Evolutionary conservation across 2,888 invertebrate genomes (phyloP), one percentile per base, ranked within the genome.

Genomic region (Agonum fuliginosum): DNA sequence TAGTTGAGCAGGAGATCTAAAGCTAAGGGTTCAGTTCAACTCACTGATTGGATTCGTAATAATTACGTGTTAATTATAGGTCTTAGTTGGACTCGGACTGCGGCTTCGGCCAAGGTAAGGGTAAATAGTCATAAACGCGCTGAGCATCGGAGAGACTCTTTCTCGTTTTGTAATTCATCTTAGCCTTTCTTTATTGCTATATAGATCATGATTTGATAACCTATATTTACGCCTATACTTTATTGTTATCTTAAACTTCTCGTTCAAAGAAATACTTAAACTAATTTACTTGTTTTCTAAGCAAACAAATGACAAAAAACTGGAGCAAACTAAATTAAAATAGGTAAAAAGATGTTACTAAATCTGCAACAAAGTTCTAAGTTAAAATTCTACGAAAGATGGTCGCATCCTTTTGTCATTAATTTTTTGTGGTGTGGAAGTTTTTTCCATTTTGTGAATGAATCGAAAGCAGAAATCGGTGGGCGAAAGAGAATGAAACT

Each of bases 11-110:
- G 34, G 0, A 62, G 75, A 75, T 67, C 65, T 65, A 46, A 43
- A 24, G 51, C 27, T 30, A 67, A 19, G 41, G 67, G 37, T 41
- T 62, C 24, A 54, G 62, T 34, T 62, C 22, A 48, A 19, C 43
- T 10, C 67, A 75, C 75, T 75, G 75, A 75, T 75, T 75, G 75
- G 75, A 75, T 75, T 75, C 75, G 75, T 75, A 75, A 75, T 75
- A 75, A 75, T 75, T 75, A 75, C 75, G 75, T 75, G 75, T 75
- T 75, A 75, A 75, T 75, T 75, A 75, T 75, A 75, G 75, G 75
- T 67, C 51, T 73, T 54, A 73, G 54, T 73, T 73, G 37, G 41
- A 34, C 51, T 58, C 41, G 41, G 54, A 22, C 17, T n/a, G 67
- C 37, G 19, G 67, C 37, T 6, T 17, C 19, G 62, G 46, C 37